These are phyloP conservation scores for Triplophysa yarkandensis DNA, from an alignment of 2,797 vertebrate genomes.

Conservation along the genomic window DNA sequence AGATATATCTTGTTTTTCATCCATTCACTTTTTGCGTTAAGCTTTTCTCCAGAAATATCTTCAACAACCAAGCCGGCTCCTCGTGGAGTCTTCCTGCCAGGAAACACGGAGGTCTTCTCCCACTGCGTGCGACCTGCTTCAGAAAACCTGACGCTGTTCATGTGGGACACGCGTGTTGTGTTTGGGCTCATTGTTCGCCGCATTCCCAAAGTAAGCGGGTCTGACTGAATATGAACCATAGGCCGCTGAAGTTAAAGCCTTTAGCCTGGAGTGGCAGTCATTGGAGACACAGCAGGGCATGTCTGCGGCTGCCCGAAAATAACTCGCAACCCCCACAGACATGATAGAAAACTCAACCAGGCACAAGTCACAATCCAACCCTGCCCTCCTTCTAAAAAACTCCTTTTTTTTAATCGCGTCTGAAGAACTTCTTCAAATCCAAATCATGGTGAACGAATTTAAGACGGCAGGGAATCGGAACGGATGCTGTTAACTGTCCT, in stretches of 20 bases:
- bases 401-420: background rate
- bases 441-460: too few species aligned
- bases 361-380: conserved; percentile 6
- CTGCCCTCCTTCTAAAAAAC: conserved; percentile 6
- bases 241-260: conserved; percentile 6
- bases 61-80: conserved; percentile 11
- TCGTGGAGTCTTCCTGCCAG: conserved; percentile 36
- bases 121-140: conserved; percentile 22
- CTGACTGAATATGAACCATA: conserved; percentile 40
- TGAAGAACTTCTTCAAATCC: background rate
- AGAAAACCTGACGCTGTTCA: conserved; percentile 33
- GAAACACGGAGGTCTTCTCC: conserved; percentile 12
- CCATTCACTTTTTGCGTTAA: conserved; percentile 23
- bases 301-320: conserved; percentile 57
- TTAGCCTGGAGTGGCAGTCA: conserved; percentile 46
- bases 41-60: conserved; percentile 22
- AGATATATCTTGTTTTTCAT: conserved; percentile 11
- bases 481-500: background rate
- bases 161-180: conserved; percentile 8
- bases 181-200: conserved; percentile 17
- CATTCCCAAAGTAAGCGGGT: conserved; percentile 14
- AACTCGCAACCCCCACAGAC: conserved; percentile 38
- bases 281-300: conserved; percentile 53
- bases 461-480: background rate
- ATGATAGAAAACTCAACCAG: conserved; percentile 43